These are phyloP conservation scores for Drosophila paranaensis DNA, from an alignment of 2,888 invertebrate species.

Conservation along the genomic window DNA sequence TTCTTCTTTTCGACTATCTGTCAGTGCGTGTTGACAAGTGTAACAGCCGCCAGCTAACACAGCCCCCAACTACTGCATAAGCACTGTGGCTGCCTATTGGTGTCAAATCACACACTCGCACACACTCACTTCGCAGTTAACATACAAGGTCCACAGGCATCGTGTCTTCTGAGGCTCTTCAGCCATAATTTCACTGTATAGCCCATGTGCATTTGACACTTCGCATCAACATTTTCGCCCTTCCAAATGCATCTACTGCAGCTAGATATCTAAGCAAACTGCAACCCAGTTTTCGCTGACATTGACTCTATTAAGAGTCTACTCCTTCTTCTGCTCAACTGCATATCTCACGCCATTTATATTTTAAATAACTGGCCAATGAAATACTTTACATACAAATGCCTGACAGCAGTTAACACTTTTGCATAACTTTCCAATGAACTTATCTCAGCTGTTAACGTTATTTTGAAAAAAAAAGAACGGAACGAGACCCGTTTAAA, in stretches of 20 bases:
- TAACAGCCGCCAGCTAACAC: conserved; percentile 55
- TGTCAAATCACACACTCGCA: conserved; percentile 21
- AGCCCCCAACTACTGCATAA: background rate
- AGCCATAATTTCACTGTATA: conserved; percentile 15
- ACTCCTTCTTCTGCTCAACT: conserved; percentile 20
- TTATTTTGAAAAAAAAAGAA: background rate
- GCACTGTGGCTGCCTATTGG: conserved; percentile 32
- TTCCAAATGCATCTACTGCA: conserved; percentile 3
- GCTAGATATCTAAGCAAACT: too few species aligned
- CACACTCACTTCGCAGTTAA: conserved; percentile 20
- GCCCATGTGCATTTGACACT: conserved; percentile 62
- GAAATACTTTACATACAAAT: conserved; percentile 14
- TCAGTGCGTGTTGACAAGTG: conserved; percentile 64
- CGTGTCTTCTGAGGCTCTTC: conserved; percentile 25
- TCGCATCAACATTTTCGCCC: conserved; percentile 40
- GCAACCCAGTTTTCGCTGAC: background rate
- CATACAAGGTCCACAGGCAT: conserved; percentile 23
- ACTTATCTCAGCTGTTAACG: background rate
- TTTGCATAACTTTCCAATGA: background rate
- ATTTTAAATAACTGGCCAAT: conserved; percentile 10
- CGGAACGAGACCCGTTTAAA: conserved; percentile 13
- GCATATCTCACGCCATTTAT: background rate
- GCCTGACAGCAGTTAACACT: conserved; percentile 8
- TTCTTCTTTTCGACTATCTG: conserved; percentile 27
- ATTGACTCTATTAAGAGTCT: conserved; percentile 51